These are phyloP conservation scores for Bombus haemorrhoidalis DNA, from an alignment of 1,140 invertebrate genomes.

Conservation along the genomic window DNA sequence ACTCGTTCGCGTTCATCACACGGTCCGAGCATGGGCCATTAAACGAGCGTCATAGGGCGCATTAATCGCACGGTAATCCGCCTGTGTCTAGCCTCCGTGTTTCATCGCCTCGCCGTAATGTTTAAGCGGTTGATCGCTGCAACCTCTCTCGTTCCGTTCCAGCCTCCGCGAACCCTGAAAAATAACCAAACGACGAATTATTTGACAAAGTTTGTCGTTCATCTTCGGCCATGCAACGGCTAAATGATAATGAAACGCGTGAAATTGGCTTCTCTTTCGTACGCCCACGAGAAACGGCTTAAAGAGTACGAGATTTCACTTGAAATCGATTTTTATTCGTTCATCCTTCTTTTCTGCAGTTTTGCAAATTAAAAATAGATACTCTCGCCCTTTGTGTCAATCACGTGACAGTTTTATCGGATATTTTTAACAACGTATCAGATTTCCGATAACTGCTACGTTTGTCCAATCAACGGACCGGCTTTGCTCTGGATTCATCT, in stretches of 20 bases:
- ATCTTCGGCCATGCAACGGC: too few species aligned
- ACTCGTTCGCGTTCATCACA: conserved; percentile 10
- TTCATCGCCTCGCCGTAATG: neutral
- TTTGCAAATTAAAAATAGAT: neutral
- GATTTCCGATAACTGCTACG: conserved; percentile 31
- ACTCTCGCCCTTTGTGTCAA: neutral
- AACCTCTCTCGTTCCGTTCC: neutral
- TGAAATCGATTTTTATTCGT: neutral
- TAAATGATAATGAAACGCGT: too few species aligned
- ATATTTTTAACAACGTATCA: conserved; percentile 28
- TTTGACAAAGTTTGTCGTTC: too few species aligned
- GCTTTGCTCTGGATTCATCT: too few species aligned
- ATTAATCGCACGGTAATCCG: conserved; percentile 44
- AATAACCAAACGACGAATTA: neutral
- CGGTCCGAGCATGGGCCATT: conserved; percentile 12
- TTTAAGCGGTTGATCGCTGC: too few species aligned
- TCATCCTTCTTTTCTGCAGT: neutral
- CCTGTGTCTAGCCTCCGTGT: neutral
- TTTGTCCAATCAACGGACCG: too few species aligned
- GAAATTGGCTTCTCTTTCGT: too few species aligned
- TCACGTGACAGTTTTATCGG: conserved; percentile 23
- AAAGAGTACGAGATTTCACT: neutral
- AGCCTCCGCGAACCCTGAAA: neutral
- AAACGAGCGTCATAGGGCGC: conserved; percentile 19
- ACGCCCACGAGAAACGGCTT: too few species aligned